Conservation (phyloP, 1,140 invertebrate genomes). For the Drosophila takahashii region DNA sequence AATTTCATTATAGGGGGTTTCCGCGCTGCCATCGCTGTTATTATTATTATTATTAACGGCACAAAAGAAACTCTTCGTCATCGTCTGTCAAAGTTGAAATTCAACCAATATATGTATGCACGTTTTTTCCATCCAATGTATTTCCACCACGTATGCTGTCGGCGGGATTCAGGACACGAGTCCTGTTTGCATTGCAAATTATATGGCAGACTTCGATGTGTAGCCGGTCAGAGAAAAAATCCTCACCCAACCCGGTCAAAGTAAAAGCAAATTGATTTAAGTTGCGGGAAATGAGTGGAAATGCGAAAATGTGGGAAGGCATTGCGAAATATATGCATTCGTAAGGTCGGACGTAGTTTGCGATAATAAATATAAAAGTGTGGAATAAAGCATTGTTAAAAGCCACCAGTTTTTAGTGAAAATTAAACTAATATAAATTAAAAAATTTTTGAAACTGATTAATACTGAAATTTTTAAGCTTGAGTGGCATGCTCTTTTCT, state of each 20-base stretch:
- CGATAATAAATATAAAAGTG: background rate
- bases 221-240: background rate
- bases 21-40: background rate
- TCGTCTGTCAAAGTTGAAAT: slow-evolving; percentile 34
- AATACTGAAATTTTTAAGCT: too few species aligned
- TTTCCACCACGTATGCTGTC: slow-evolving; percentile 11
- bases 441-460: too few species aligned
- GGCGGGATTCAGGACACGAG: background rate
- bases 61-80: slow-evolving; percentile 41
- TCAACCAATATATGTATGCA: slow-evolving; percentile 32
- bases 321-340: background rate
- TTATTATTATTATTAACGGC: slow-evolving; percentile 37
- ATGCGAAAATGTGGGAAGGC: slow-evolving; percentile 13
- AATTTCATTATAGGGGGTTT: slow-evolving; percentile 43
- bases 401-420: too few species aligned
- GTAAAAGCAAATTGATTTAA: slow-evolving; percentile 49
- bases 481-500: too few species aligned
- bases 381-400: too few species aligned
- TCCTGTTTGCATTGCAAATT: slow-evolving; percentile 57
- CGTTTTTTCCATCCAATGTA: slow-evolving; percentile 10
- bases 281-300: slow-evolving; percentile 25
- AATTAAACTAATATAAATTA: too few species aligned
- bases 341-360: background rate
- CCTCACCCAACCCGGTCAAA: slow-evolving; percentile 11
- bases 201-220: slow-evolving; percentile 27